Evolutionary conservation across 2,888 invertebrate species (phyloP).

Genomic region (Drosophila nigricruria): DNA sequence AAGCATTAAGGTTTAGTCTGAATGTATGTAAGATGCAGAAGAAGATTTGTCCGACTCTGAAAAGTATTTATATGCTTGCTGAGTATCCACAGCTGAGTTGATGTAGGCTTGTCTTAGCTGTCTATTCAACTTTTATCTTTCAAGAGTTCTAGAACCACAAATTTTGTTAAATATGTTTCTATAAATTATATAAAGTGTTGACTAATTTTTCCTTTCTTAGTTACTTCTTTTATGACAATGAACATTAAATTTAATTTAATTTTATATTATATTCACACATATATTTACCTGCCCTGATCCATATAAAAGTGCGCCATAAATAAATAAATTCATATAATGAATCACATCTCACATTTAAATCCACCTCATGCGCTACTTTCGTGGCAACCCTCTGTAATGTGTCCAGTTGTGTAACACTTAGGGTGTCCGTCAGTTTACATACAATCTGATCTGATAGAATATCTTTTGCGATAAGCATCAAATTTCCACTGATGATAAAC

Average conservation of each 20-base stretch:
- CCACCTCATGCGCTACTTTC: not conserved
- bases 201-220: not conserved
- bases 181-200: not conserved
- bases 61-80: too few relatives aligned
- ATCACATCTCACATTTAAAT: not conserved
- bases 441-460: slow-evolving; percentile 59
- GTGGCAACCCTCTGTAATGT: slow-evolving; percentile 24
- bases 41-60: not conserved
- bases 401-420: slow-evolving; percentile 19
- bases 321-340: not conserved
- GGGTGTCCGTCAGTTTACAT: slow-evolving; percentile 46
- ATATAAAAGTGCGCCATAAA: not conserved
- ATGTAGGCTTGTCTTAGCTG: too few relatives aligned
- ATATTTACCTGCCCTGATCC: too few relatives aligned
- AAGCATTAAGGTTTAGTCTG: too few relatives aligned
- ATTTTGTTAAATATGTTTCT: not conserved
- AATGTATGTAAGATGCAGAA: not conserved
- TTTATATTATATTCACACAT: not conserved
- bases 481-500: slow-evolving; percentile 71
- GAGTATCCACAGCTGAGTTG: too few relatives aligned
- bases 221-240: not conserved
- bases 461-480: slow-evolving; percentile 77
- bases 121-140: not conserved
- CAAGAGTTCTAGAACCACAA: not conserved
- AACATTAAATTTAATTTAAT: not conserved